Evolutionary conservation across 2,797 vertebrate species (phyloP), one percentile per base, ranked within the genome.

Genomic region (Cossypha niveicapilla): DNA sequence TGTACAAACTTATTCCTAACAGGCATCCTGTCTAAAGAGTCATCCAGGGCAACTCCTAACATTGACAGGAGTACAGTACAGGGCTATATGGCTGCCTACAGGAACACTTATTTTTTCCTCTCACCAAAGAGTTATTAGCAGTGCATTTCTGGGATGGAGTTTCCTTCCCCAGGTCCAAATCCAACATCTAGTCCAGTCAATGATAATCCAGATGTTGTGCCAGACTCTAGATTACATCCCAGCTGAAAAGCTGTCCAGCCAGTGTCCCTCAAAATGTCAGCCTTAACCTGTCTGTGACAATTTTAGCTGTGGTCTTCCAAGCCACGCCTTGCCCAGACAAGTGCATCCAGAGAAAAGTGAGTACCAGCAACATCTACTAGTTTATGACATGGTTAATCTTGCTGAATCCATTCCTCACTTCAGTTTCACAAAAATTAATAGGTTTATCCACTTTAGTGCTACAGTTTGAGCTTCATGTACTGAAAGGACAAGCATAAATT

Each of bases 1-100:
- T 85, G 30, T 13, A 65, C 32, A 61, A 57, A 61, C 12, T 50
- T 74, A 44, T 13, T 93, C 32, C 50, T 90, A 83, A 45, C 34
- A 78, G 22, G 48, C 32, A 65, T 82, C 44, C n/a, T 63, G 53
- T 60, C 61, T 61, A 35, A 57, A 45, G 8, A 73, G 34, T 14
- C 24, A 67, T 8, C 23, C 60, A 85, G 37, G 21, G 14, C 37
- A 70, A 37, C 78, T 60, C 53, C 60, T 44, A 13, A 42, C 37
- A 76, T 0, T 2, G 22, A 34, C n/a, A 70, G 39, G 32, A 68
- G 74, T 0, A 2, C 72, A 57, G 13, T 3, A 28, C 0, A 1
- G 44, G 28, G 76, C 28, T 83, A 9, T 23, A 12, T 10, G 60
- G 51, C 48, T 0, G 0, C 51, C 81, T 82, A 34, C 7, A 70